Conservation (phyloP, 2,113 vertebrate genomes). For the Tor tambroides region DNA sequence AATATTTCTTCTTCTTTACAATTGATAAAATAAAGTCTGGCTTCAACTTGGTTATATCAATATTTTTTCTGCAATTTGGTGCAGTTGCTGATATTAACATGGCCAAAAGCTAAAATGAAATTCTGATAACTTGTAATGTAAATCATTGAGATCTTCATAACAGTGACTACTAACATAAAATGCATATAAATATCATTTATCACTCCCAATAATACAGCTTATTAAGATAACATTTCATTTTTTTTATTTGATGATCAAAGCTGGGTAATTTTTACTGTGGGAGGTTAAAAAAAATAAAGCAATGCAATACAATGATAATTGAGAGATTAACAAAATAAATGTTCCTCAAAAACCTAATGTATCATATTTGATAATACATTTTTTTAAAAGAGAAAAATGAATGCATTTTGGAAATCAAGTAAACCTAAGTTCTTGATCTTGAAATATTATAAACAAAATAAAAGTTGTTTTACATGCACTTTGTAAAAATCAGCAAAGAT, state of each 20-base stretch:
- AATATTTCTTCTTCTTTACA: neutral
- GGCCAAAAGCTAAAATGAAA: neutral
- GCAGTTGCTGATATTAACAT: neutral
- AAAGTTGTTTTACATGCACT: neutral
- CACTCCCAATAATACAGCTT: too few relatives aligned
- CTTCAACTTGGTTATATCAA: neutral
- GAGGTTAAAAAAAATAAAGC: neutral
- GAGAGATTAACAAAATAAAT: neutral
- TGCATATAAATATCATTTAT: too few relatives aligned
- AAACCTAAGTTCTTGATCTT: neutral
- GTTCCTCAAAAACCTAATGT: neutral
- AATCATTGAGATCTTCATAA: neutral
- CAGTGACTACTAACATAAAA: neutral
- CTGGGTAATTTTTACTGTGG: neutral
- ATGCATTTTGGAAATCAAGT: neutral
- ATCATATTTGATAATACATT: neutral
- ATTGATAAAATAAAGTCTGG: neutral
- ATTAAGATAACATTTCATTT: neutral
- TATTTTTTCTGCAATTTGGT: neutral
- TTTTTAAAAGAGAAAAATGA: neutral
- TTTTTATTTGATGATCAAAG: too few relatives aligned
- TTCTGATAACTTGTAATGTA: neutral
- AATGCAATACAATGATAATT: neutral
- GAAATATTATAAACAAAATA: neutral
- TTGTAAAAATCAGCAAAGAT: neutral